Conservation (phyloP, 2,888 invertebrate genomes). For the Phlogophora meticulosa region DNA sequence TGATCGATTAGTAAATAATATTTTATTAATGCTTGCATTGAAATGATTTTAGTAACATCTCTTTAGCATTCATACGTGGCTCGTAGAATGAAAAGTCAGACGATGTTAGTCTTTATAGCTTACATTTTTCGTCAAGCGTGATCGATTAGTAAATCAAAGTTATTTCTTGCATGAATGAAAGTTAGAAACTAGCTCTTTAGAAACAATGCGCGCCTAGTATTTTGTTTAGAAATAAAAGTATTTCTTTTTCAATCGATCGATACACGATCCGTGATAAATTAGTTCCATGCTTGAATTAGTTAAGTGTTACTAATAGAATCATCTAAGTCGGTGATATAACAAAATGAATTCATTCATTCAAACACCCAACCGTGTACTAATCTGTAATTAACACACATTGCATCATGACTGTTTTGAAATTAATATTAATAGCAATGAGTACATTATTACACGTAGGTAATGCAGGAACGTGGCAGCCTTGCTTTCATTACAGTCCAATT, state of each 20-base stretch:
- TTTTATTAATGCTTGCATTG: slow-evolving; percentile 27
- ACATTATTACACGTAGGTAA: slow-evolving; percentile 59
- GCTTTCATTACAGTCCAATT: slow-evolving; percentile 70
- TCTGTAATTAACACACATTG: slow-evolving; percentile 62
- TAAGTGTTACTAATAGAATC: slow-evolving; percentile 34
- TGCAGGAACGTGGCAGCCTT: slow-evolving; percentile 66
- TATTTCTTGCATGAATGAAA: slow-evolving; percentile 10
- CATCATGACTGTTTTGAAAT: slow-evolving; percentile 68
- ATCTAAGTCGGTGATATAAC: slow-evolving; percentile 42
- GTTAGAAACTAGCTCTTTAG: slow-evolving; percentile 17
- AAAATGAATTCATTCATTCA: slow-evolving; percentile 63
- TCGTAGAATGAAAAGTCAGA: slow-evolving; percentile 10
- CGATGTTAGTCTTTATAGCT: slow-evolving; percentile 15
- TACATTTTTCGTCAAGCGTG: slow-evolving; percentile 51
- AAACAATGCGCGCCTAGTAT: slow-evolving; percentile 13
- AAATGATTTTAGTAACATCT: slow-evolving; percentile 13
- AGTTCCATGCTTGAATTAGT: slow-evolving; percentile 30
- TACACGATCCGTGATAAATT: slow-evolving; percentile 21
- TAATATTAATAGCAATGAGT: slow-evolving; percentile 66
- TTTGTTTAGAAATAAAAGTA: slow-evolving; percentile 11
- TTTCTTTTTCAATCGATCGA: slow-evolving; percentile 19
- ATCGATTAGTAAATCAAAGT: slow-evolving; percentile 28
- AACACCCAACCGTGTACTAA: slow-evolving; percentile 61
- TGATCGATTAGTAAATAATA: slow-evolving; percentile 44
- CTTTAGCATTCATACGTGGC: slow-evolving; percentile 12